A percentile compares a stretch with the other conserved stretches of the same genome.
phyloP scores from a whole-genome alignment of 2,113 vertebrate genomes.

The Illadopsis cleaveri region DNA sequence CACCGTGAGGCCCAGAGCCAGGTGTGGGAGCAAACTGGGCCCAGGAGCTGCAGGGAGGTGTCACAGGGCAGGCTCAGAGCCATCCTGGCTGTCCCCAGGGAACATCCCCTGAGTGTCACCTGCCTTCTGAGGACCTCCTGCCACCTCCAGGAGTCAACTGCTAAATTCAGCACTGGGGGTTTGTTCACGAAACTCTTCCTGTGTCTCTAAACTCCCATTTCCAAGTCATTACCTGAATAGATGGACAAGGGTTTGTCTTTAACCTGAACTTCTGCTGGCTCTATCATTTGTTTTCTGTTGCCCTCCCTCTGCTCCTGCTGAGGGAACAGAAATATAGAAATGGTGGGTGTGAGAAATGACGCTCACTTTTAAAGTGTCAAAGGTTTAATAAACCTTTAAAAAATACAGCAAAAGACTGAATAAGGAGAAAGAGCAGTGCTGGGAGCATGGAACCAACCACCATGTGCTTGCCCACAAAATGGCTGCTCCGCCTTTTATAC shows the following conservation, averaged over 20 bases:
- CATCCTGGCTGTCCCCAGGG: neutral
- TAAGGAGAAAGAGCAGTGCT: neutral
- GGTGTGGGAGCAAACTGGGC: neutral
- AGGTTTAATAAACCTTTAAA: neutral
- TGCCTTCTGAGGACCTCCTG: neutral
- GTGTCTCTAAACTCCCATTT: slow-evolving; percentile 33
- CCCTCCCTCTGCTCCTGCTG: neutral
- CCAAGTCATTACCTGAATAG: slow-evolving; percentile 5
- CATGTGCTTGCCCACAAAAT: neutral
- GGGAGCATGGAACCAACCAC: neutral
- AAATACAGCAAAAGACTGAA: neutral
- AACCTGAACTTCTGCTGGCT: slow-evolving; percentile 1
- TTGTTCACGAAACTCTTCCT: neutral
- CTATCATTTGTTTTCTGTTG: neutral
- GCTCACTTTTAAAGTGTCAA: neutral
- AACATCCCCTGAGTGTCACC: neutral
- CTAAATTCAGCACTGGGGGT: neutral
- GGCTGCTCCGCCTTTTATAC: neutral
- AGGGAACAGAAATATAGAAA: neutral
- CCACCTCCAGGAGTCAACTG: neutral
- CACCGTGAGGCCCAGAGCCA: neutral
- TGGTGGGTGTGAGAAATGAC: neutral
- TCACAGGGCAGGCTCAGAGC: neutral
- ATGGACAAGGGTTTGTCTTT: slow-evolving; percentile 44
- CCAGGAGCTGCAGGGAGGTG: neutral